phyloP scores from a whole-genome alignment of 2,888 invertebrate genomes.

The Acleris laterana region DNA sequence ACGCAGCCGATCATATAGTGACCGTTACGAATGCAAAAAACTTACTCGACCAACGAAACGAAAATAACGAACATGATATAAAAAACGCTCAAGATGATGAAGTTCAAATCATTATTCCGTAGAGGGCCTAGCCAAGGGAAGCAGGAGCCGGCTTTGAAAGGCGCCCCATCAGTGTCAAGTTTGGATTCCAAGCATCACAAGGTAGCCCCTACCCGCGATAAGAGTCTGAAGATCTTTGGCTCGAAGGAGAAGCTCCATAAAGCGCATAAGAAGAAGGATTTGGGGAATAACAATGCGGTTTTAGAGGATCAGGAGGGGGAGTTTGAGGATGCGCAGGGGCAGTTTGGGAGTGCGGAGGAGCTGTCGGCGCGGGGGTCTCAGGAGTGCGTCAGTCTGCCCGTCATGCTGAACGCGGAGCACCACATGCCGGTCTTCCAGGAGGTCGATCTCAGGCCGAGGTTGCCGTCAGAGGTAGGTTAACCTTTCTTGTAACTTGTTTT shows the following conservation, averaged over 20 bases:
- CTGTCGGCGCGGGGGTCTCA: constrained; percentile 69
- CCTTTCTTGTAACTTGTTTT: background rate
- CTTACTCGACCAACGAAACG: constrained; percentile 71
- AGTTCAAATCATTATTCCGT: constrained; percentile 96
- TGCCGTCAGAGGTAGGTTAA: constrained; percentile 77
- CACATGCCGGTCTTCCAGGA: constrained; percentile 78
- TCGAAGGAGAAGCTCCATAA: constrained; percentile 82
- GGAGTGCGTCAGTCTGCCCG: constrained; percentile 79
- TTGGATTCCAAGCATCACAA: constrained; percentile 86
- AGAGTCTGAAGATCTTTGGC: constrained; percentile 79
- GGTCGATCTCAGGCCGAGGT: constrained; percentile 73
- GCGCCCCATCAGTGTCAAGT: constrained; percentile 87
- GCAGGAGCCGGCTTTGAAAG: constrained; percentile 81
- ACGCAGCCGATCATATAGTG: constrained; percentile 46
- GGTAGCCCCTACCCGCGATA: constrained; percentile 77
- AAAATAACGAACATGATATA: constrained; percentile 62
- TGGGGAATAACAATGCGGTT: constrained; percentile 79
- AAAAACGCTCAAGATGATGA: constrained; percentile 89
- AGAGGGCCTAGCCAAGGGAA: constrained; percentile 89
- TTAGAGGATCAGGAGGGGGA: constrained; percentile 77
- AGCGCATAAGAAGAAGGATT: constrained; percentile 74
- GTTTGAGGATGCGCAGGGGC: constrained; percentile 68
- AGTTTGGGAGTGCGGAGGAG: constrained; percentile 78
- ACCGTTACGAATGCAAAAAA: constrained; percentile 43
- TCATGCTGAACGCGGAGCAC: constrained; percentile 75